A percentile compares a stretch with the other conserved stretches of the same genome.
These are phyloP conservation scores for Timandra comae DNA, from an alignment of 2,888 invertebrate genomes.

Conservation along the genomic window DNA sequence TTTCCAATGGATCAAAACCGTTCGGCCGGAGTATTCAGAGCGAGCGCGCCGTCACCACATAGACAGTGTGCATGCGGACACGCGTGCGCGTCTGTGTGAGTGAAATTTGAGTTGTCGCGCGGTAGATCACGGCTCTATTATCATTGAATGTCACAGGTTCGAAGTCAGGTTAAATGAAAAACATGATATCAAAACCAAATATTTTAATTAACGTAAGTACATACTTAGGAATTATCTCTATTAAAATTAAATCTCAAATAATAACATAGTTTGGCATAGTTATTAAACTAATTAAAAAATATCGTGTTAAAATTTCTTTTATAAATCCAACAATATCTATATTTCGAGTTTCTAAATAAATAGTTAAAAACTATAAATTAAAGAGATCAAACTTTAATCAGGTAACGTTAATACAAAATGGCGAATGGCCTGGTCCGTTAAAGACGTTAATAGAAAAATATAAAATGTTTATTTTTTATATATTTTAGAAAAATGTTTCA, in stretches of 20 bases:
- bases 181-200: conserved; percentile 18
- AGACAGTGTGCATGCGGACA: too few relatives aligned
- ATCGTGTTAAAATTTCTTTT: conserved; percentile 36
- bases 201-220: conserved; percentile 37
- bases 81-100: too few relatives aligned
- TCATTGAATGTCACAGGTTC: too few relatives aligned
- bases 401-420: conserved; percentile 46
- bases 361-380: conserved; percentile 54
- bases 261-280: conserved; percentile 65
- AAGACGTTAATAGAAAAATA: conserved; percentile 16
- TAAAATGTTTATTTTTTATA: conserved; percentile 14
- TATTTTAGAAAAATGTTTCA: conserved; percentile 23
- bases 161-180: too few relatives aligned
- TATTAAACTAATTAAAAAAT: conserved; percentile 27
- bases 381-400: conserved; percentile 73
- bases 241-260: conserved; percentile 60
- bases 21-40: too few relatives aligned
- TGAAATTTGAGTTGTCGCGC: too few relatives aligned
- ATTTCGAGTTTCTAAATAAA: conserved; percentile 47
- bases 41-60: too few relatives aligned
- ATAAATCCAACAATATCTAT: conserved; percentile 40
- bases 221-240: conserved; percentile 39
- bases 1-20: too few relatives aligned
- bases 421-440: conserved; percentile 9
- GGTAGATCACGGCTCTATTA: too few relatives aligned